Conservation (phyloP, 2,113 vertebrate genomes). For the Echinops telfairi region DNA sequence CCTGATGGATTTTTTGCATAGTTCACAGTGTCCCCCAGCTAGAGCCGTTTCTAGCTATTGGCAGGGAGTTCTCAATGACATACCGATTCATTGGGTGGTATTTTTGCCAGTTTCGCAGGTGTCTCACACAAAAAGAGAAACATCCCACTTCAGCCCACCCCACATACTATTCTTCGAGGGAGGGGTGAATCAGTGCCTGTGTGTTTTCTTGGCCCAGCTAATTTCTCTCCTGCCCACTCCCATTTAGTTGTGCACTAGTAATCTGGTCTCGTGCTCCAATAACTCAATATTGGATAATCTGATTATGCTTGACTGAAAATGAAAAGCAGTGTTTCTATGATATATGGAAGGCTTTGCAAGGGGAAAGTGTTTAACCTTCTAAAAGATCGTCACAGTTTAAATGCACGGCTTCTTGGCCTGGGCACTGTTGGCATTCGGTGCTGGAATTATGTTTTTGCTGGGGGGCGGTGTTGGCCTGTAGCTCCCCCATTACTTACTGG, state of each 20-base stretch:
- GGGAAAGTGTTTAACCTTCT: constrained; percentile 36
- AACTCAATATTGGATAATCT: constrained; percentile 68
- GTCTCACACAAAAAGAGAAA: constrained; percentile 39
- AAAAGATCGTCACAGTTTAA: constrained; percentile 50
- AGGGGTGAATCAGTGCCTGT: not conserved
- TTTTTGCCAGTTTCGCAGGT: constrained; percentile 63
- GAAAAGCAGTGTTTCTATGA: constrained; percentile 66
- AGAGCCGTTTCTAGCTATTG: constrained; percentile 49
- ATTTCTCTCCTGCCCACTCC: constrained; percentile 34
- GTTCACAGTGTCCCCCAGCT: constrained; percentile 47
- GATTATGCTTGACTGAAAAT: constrained; percentile 68
- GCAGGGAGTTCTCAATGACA: constrained; percentile 58
- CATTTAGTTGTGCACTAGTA: constrained; percentile 56
- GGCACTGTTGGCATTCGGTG: constrained; percentile 11
- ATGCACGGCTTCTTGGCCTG: constrained; percentile 43
- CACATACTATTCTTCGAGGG: not conserved
- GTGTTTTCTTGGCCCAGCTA: not conserved
- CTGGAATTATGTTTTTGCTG: not conserved
- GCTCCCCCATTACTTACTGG: not conserved
- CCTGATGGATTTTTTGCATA: constrained; percentile 52
- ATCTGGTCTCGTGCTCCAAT: constrained; percentile 49
- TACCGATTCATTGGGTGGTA: constrained; percentile 4
- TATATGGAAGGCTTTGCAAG: constrained; percentile 60
- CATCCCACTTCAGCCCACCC: not conserved
- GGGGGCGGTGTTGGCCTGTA: not conserved